These are phyloP conservation scores for Arvicanthis niloticus DNA, from an alignment of 2,113 vertebrate species.

Conservation along the genomic window DNA sequence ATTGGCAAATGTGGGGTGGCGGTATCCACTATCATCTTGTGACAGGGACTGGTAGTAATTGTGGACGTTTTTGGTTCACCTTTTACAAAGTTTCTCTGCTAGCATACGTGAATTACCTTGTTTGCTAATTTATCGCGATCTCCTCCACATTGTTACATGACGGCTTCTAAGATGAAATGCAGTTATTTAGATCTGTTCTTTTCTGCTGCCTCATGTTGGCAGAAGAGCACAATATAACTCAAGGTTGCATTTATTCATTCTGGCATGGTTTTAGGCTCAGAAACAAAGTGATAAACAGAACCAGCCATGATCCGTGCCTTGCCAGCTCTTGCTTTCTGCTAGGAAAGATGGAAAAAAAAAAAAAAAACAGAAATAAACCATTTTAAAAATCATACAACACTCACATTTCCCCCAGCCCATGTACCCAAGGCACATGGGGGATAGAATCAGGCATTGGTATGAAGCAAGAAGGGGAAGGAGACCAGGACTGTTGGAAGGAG, in stretches of 20 bases:
- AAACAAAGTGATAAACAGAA: background rate
- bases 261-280: background rate
- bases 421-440: background rate
- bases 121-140: background rate
- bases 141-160: background rate
- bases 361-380: background rate
- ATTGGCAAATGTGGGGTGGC: background rate
- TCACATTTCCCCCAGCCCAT: background rate
- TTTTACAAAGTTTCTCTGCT: background rate
- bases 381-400: background rate
- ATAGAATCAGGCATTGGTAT: background rate
- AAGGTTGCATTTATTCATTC: background rate
- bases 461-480: accelerated
- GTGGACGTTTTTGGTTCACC: background rate
- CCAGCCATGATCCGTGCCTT: background rate
- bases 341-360: background rate
- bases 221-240: background rate
- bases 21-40: background rate
- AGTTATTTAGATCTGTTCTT: background rate
- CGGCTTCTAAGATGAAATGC: background rate
- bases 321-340: background rate
- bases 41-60: background rate
- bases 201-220: background rate
- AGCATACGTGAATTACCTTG: background rate
- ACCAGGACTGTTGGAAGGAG: background rate